Evolutionary conservation across 2,797 vertebrate genomes (phyloP).

Genomic region (Salmo trutta): DNA sequence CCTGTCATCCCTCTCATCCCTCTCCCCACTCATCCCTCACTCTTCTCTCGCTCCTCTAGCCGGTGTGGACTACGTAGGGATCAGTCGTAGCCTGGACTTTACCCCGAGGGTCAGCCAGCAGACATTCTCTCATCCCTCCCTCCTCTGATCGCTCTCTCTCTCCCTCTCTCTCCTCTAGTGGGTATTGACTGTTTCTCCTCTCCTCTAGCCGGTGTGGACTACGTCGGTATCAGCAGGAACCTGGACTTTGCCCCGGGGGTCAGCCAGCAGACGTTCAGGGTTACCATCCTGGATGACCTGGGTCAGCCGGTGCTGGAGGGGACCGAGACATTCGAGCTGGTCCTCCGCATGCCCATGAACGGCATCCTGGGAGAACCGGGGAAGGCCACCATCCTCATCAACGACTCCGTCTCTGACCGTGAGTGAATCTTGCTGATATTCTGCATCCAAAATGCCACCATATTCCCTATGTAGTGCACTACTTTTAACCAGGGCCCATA

Average conservation of each 20-base stretch:
- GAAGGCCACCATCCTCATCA: slow-evolving; percentile 84
- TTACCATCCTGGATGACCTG: slow-evolving; percentile 89
- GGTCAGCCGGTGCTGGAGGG: slow-evolving; percentile 89
- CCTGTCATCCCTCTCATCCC: not conserved
- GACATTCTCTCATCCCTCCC: not conserved
- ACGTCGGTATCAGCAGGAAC: slow-evolving; percentile 90
- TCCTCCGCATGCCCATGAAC: slow-evolving; percentile 86
- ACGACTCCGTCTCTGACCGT: slow-evolving; percentile 90
- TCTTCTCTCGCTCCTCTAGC: too few relatives aligned
- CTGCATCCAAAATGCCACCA: too few relatives aligned
- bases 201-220: slow-evolving; percentile 85
- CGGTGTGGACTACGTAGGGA: slow-evolving; percentile 77
- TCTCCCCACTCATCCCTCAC: too few relatives aligned
- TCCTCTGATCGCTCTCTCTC: too few relatives aligned
- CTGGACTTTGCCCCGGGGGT: slow-evolving; percentile 91
- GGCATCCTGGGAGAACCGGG: slow-evolving; percentile 87
- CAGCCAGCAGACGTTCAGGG: slow-evolving; percentile 84
- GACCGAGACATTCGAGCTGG: slow-evolving; percentile 85
- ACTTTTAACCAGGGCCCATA: too few relatives aligned
- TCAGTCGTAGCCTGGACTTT: slow-evolving; percentile 79
- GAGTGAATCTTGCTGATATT: slow-evolving; percentile 62
- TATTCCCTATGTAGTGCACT: too few relatives aligned
- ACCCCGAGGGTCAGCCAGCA: slow-evolving; percentile 83
- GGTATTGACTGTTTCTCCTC: not conserved
- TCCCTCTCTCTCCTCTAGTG: too few relatives aligned